Evolutionary conservation across 2,888 invertebrate genomes (phyloP).

Genomic region (Julus scandinavius): DNA sequence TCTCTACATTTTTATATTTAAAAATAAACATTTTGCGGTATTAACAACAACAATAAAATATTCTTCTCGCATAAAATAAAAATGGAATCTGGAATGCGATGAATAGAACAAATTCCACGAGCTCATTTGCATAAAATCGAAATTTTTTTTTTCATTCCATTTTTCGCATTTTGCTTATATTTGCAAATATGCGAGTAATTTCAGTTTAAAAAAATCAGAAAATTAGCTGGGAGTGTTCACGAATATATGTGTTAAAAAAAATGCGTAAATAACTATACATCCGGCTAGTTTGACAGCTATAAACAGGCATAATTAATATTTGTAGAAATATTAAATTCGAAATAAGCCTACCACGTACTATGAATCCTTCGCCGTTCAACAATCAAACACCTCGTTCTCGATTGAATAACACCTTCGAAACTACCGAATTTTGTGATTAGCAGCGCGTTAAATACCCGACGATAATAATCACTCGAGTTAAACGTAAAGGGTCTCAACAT

Average conservation of each 20-base stretch:
- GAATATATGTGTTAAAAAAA: not conserved
- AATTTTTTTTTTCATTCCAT: not conserved
- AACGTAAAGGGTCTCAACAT: not conserved
- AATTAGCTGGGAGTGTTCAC: not conserved
- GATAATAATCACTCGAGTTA: not conserved
- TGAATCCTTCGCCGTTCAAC: not conserved
- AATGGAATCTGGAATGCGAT: not conserved
- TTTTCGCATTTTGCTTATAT: too few species aligned
- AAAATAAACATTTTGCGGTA: too few species aligned
- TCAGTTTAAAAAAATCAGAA: not conserved
- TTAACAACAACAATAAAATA: too few species aligned
- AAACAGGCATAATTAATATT: too few species aligned
- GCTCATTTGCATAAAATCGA: not conserved
- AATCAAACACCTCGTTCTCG: not conserved
- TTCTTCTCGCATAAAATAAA: not conserved
- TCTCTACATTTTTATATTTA: too few species aligned
- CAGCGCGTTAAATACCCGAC: not conserved
- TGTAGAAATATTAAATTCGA: not conserved
- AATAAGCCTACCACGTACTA: slow-evolving; percentile 28
- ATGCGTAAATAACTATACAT: not conserved
- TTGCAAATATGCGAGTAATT: too few species aligned
- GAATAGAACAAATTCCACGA: not conserved
- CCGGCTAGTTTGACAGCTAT: not conserved
- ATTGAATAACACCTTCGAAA: not conserved
- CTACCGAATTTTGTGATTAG: not conserved